Evolutionary conservation across 2,888 invertebrate genomes (phyloP).

Genomic region (Listrodromus nycthemerus): DNA sequence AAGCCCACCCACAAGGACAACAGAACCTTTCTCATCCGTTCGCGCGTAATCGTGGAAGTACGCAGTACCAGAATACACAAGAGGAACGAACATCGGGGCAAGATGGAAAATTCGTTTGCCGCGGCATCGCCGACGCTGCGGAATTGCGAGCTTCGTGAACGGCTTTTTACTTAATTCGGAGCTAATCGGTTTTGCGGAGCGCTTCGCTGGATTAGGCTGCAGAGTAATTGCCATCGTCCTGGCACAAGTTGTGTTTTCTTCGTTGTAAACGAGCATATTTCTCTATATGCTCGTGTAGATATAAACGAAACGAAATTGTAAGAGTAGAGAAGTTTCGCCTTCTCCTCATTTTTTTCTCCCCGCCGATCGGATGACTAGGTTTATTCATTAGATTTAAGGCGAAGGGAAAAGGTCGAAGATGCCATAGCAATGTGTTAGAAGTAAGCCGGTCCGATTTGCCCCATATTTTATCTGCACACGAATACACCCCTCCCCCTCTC

Average conservation of each 20-base stretch:
- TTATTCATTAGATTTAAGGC: not conserved
- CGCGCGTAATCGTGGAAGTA: slow-evolving; percentile 9
- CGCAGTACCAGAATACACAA: not conserved
- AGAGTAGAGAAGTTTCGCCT: not conserved
- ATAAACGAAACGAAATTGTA: not conserved
- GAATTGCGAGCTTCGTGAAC: not conserved
- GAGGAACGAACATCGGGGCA: not conserved
- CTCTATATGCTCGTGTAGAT: no score
- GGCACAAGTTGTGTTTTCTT: not conserved
- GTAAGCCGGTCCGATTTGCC: slow-evolving; percentile 8
- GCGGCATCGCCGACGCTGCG: slow-evolving; percentile 1
- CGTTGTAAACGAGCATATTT: slow-evolving; percentile 6
- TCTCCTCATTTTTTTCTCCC: not conserved
- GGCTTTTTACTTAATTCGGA: not conserved
- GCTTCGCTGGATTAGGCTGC: not conserved
- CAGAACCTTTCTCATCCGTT: slow-evolving; percentile 4
- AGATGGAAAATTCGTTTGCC: slow-evolving; percentile 3
- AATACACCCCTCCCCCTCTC: not conserved
- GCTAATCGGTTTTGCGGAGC: not conserved
- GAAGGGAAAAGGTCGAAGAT: not conserved
- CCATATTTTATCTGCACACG: slow-evolving; percentile 16
- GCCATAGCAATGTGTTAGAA: not conserved
- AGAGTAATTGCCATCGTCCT: slow-evolving; percentile 1
- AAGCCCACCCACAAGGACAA: slow-evolving; percentile 8
- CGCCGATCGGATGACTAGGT: not conserved